A percentile compares a stretch with the other conserved stretches of the same genome.
phyloP scores from a whole-genome alignment of 1,140 invertebrate genomes.

The Drosophila watanabei region DNA sequence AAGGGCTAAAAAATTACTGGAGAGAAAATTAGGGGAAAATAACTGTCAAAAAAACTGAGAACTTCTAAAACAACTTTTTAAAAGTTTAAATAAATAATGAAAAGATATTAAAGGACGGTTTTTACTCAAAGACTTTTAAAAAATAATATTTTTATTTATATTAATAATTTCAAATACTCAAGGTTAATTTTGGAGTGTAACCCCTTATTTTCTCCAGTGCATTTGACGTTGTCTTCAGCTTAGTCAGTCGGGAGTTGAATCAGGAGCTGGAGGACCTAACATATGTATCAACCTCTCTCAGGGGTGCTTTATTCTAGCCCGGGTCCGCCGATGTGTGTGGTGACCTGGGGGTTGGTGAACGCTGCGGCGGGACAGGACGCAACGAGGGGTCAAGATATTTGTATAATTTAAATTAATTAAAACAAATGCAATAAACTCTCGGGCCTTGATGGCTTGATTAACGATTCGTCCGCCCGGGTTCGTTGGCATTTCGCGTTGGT shows the following conservation, averaged over 20 bases:
- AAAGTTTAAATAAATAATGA: too few species aligned
- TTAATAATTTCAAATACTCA: background rate
- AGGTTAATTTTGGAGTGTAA: background rate
- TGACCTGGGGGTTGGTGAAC: conserved; percentile 34
- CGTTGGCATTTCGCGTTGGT: conserved; percentile 69
- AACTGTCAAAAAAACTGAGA: background rate
- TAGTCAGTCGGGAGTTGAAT: conserved; percentile 21
- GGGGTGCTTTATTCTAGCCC: conserved; percentile 33
- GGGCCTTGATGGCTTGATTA: conserved; percentile 77
- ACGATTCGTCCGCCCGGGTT: conserved; percentile 56
- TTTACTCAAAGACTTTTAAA: background rate
- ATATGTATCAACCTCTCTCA: conserved; percentile 35
- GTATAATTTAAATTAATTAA: conserved; percentile 83
- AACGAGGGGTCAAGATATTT: conserved; percentile 42
- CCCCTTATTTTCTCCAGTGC: conserved; percentile 5
- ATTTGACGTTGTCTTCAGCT: conserved; percentile 8
- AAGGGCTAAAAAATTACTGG: conserved; percentile 2
- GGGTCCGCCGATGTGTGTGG: background rate
- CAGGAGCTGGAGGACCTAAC: conserved; percentile 16
- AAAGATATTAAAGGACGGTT: background rate
- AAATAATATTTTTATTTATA: background rate
- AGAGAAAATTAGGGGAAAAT: background rate
- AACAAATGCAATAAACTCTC: conserved; percentile 74
- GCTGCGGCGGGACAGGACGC: background rate
- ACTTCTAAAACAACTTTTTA: background rate